These are phyloP conservation scores for Sciaenops ocellatus DNA, from an alignment of 2,797 vertebrate genomes.

Conservation along the genomic window DNA sequence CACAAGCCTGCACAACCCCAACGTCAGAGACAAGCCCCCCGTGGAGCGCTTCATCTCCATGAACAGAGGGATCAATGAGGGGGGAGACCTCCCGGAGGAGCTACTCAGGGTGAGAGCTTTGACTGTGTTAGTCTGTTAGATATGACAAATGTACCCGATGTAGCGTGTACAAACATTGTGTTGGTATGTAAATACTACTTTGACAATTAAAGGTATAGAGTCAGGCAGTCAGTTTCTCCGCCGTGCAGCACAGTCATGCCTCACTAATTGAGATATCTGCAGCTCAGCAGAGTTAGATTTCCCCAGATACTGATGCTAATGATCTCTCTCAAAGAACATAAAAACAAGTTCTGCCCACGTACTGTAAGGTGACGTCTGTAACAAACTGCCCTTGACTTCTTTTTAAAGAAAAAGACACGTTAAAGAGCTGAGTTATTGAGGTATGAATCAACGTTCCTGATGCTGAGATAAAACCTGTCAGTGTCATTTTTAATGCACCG, in stretches of 20 bases:
- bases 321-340: conserved; percentile 23
- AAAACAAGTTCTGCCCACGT: conserved; percentile 22
- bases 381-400: conserved; percentile 20
- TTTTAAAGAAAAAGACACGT: conserved; percentile 24
- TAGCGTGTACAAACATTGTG: neutral
- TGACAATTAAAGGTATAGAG: neutral
- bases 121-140: conserved; percentile 44
- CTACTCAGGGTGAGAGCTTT: conserved; percentile 90
- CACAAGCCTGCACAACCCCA: conserved; percentile 96
- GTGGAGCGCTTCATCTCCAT: conserved; percentile 96
- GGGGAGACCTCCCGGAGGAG: conserved; percentile 95
- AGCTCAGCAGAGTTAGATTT: conserved; percentile 38
- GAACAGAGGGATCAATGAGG: conserved; percentile 96
- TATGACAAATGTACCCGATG: conserved; percentile 32
- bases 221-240: neutral
- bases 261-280: conserved; percentile 48
- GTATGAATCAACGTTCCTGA: conserved; percentile 34
- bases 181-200: neutral
- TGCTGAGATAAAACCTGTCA: conserved; percentile 26
- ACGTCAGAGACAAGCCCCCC: conserved; percentile 93
- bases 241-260: neutral
- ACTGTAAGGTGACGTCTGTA: conserved; percentile 4
- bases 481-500: conserved; percentile 35
- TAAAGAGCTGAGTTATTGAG: conserved; percentile 20
- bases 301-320: conserved; percentile 30